A percentile compares a stretch with the other conserved stretches of the same genome.
Evolutionary conservation across 1,140 invertebrate species (phyloP).

Genomic region (Asbolus verrucosus): DNA sequence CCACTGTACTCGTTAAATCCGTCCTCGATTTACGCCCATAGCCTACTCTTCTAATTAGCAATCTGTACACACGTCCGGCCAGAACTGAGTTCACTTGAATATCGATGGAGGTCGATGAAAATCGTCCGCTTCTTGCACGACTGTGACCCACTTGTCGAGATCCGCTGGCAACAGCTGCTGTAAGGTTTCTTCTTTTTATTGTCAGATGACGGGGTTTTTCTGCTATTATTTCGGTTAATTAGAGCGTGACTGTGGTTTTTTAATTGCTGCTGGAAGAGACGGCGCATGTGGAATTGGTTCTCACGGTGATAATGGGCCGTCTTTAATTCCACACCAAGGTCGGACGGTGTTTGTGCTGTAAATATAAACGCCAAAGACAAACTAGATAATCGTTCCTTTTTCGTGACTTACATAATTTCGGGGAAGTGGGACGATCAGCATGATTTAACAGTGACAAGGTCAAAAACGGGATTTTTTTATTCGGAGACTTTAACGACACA

Average conservation of each 20-base stretch:
- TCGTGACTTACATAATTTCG: background rate
- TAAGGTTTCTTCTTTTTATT: no score
- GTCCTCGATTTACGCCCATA: no score
- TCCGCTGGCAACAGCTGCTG: constrained; percentile 8
- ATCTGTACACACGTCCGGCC: no score
- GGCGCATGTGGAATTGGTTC: no score
- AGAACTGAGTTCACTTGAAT: no score
- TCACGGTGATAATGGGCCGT: constrained; percentile 23
- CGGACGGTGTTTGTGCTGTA: constrained; percentile 22
- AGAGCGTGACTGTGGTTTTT: constrained; percentile 21
- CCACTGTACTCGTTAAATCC: no score
- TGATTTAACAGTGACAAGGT: constrained; percentile 8
- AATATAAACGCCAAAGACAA: background rate
- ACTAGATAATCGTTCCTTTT: no score
- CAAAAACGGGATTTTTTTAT: no score
- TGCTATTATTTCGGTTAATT: constrained; percentile 18
- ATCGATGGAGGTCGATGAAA: constrained; percentile 14
- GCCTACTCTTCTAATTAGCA: no score
- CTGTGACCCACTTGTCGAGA: constrained; percentile 1
- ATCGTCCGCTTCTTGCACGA: constrained; percentile 5
- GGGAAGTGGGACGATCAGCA: background rate
- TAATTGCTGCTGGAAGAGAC: no score
- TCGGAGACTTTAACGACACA: no score
- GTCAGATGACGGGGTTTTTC: no score
- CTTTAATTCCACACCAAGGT: constrained; percentile 13